Conservation (phyloP, 1,140 invertebrate genomes). For the Microplitis demolitor region DNA sequence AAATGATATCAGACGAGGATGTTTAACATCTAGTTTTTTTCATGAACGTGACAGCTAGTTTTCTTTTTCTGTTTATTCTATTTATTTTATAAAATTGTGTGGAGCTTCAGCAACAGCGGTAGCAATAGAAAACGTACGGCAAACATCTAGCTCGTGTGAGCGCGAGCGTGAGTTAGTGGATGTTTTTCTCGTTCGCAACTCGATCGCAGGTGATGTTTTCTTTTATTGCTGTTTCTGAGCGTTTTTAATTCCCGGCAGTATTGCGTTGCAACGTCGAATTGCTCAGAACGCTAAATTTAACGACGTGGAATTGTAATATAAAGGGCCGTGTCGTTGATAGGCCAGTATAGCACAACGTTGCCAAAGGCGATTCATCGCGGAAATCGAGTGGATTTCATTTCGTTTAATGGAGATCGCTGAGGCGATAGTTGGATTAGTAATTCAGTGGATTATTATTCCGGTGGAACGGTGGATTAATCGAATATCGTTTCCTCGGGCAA, state of each 20-base stretch:
- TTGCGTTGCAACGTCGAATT: not conserved
- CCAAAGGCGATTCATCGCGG: slow-evolving; percentile 16
- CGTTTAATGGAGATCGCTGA: slow-evolving; percentile 32
- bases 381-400: slow-evolving; percentile 31
- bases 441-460: slow-evolving; percentile 44
- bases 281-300: slow-evolving; percentile 12
- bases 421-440: slow-evolving; percentile 39
- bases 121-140: too few relatives aligned
- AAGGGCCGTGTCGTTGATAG: slow-evolving; percentile 14
- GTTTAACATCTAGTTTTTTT: too few relatives aligned
- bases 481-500: slow-evolving; percentile 37
- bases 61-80: too few relatives aligned
- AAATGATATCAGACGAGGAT: too few relatives aligned
- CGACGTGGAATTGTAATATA: not conserved
- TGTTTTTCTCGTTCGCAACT: not conserved
- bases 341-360: not conserved
- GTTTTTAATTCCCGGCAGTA: not conserved
- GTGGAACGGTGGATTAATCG: slow-evolving; percentile 40
- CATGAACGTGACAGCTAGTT: too few relatives aligned
- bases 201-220: not conserved
- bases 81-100: not conserved
- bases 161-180: not conserved
- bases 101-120: not conserved
- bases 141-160: too few relatives aligned
- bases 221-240: slow-evolving; percentile 1